Base-by-base conservation (phyloP, 2,113 vertebrate species). In the Microtus montanus region DNA sequence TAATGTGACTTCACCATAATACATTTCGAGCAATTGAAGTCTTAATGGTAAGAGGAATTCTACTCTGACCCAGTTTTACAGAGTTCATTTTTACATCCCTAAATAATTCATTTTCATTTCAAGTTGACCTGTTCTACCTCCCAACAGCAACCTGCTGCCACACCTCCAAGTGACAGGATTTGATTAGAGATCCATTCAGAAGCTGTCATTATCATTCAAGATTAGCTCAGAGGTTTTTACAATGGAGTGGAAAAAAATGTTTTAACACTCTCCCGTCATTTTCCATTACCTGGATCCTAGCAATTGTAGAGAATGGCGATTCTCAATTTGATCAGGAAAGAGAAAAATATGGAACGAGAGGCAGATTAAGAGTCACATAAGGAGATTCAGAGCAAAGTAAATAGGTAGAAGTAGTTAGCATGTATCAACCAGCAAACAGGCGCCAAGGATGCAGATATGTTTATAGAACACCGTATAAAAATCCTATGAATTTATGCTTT, bases 41-140 rank as follows among this genome's bases (percentile, higher is more conserved):
- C 89, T 92, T 87, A 91, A 89, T 64, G 79, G 26, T 89, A 63
- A 11, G 92, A 84, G 24, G 41, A 96, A 91, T 91, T 92, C 49
- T 13, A 94, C 38, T 95, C 52, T 66, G 54, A 82, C 44, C 92
- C 38, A 30, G 58, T 79, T 93, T 95, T 91, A 87, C 52, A 89
- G 10, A 91, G n/a, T 87, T 95, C 22, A 80, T 79, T 89, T 95
- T 92, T 74, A 73, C 35, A 64, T 93, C 87, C 10, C 26, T 71
- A 66, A 58, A 95, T 96, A 77, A 79, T 89, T 87, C 70, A 64
- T 63, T 89, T 93, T 94, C 92, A 70, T 94, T 97, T 89, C 19
- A 80, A 68, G 24, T 87, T 58, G 66, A 64, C 58, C 24, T 4
- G 80, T 33, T 91, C 52, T 49, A 52, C 47, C 66, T 82, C 52